phyloP scores from a whole-genome alignment of 2,797 vertebrate genomes.

The Scyliorhinus canicula region DNA sequence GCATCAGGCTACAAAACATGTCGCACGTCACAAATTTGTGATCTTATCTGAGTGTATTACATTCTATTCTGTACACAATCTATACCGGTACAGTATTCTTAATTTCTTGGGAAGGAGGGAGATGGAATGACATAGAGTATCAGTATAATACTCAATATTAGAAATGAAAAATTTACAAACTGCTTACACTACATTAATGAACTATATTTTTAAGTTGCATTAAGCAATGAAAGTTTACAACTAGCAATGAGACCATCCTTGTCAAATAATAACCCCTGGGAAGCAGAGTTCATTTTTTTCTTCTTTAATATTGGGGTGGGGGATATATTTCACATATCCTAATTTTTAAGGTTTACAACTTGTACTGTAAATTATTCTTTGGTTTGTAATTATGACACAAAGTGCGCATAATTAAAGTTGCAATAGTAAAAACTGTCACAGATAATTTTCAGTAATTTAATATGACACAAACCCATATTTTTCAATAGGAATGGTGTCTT shows the following conservation, averaged over 20 bases:
- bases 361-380: neutral
- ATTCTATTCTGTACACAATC: neutral
- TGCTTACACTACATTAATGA: neutral
- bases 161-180: neutral
- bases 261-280: neutral
- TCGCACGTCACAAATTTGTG: neutral
- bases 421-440: neutral
- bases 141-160: neutral
- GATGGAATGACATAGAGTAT: neutral
- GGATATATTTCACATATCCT: neutral
- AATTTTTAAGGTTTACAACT: neutral
- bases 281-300: neutral
- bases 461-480: neutral
- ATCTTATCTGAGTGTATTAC: neutral
- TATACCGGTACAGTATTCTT: neutral
- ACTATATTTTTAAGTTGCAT: neutral
- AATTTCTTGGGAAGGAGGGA: neutral
- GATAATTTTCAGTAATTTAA: neutral
- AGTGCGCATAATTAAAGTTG: neutral
- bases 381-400: neutral
- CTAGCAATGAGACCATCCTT: neutral
- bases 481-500: neutral
- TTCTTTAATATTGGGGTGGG: neutral
- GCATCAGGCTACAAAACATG: neutral
- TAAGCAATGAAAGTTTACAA: neutral